These are phyloP conservation scores for Prionchulus punctatus DNA, from an alignment of 2,888 invertebrate species.

Conservation along the genomic window DNA sequence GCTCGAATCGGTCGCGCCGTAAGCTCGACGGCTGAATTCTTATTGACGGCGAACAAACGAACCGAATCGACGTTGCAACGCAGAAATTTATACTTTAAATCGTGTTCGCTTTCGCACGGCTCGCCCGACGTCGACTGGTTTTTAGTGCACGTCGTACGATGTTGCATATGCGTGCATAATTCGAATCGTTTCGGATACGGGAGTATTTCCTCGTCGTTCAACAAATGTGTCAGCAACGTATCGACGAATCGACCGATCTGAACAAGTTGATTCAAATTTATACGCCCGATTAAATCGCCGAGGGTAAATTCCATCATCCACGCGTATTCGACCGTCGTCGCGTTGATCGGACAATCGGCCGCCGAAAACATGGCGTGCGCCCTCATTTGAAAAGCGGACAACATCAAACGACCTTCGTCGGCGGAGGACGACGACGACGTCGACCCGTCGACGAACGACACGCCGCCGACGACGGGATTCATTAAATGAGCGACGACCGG, in stretches of 20 bases:
- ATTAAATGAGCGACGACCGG: constrained; percentile 54
- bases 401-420: constrained; percentile 45
- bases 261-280: constrained; percentile 43
- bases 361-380: constrained; percentile 95
- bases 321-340: constrained; percentile 88
- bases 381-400: constrained; percentile 47
- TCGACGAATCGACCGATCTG: constrained; percentile 48
- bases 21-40: constrained; percentile 16
- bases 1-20: constrained; percentile 17
- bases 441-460: constrained; percentile 15
- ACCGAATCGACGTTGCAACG: constrained; percentile 70
- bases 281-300: constrained; percentile 75
- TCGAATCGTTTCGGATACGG: constrained; percentile 51
- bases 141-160: constrained; percentile 55
- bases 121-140: constrained; percentile 40
- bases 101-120: constrained; percentile 41
- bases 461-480: constrained; percentile 11
- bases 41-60: constrained; percentile 75
- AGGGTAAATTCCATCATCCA: constrained; percentile 89
- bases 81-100: constrained; percentile 82
- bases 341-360: constrained; percentile 66
- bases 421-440: constrained; percentile 16
- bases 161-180: constrained; percentile 38
- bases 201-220: constrained; percentile 74
- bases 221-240: constrained; percentile 63